These are phyloP conservation scores for Ophion ventricosus DNA, from an alignment of 2,888 invertebrate species.

Conservation along the genomic window DNA sequence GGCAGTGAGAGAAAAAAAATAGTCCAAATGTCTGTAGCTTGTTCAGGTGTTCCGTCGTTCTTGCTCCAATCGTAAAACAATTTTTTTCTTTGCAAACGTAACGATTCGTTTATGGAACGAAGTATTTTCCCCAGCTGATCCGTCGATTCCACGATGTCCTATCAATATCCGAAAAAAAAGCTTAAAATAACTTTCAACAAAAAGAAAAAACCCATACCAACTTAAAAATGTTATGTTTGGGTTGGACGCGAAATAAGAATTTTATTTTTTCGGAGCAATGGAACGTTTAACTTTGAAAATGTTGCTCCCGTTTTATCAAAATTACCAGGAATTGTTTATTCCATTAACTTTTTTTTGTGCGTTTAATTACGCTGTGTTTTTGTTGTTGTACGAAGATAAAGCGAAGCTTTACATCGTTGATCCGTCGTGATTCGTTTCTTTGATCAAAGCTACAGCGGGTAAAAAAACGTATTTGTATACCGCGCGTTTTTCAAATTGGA, in stretches of 20 bases:
- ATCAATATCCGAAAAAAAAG: no score
- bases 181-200: background rate
- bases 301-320: background rate
- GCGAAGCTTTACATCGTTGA: no score
- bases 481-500: no score
- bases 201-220: background rate
- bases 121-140: background rate
- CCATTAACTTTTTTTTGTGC: background rate
- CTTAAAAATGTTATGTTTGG: no score
- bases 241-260: background rate
- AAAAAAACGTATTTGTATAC: no score
- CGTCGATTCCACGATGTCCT: background rate
- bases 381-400: no score
- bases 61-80: background rate
- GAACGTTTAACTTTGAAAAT: background rate
- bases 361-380: background rate
- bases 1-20: slow-evolving; percentile 7
- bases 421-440: no score
- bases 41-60: background rate
- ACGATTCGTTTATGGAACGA: background rate
- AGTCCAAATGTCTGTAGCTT: background rate
- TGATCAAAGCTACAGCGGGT: no score
- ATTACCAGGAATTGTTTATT: background rate
- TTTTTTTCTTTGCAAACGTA: background rate
- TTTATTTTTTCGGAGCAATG: background rate